phyloP scores from a whole-genome alignment of 2,113 vertebrate genomes.

The Crotalus helleri region DNA sequence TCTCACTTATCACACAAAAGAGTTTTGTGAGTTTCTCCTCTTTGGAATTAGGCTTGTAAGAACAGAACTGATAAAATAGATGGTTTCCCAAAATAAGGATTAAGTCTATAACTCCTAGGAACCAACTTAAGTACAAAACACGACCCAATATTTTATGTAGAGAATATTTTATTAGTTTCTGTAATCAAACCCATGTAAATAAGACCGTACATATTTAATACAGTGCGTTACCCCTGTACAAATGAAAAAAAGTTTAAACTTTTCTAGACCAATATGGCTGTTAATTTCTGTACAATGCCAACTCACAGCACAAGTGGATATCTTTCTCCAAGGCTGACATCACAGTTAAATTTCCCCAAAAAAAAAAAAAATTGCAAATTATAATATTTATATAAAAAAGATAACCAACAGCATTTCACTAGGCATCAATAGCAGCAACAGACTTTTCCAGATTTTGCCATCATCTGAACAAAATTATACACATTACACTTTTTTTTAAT shows the following conservation, averaged over 20 bases:
- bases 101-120: not conserved
- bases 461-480: conserved; percentile 76
- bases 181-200: conserved; percentile 99
- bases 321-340: conserved; percentile 75
- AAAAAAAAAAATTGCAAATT: conserved; percentile 67
- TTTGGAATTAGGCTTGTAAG: not conserved
- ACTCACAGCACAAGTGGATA: conserved; percentile 77
- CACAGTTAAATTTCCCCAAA: conserved; percentile 78
- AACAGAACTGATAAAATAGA: not conserved
- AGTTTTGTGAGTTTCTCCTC: not conserved
- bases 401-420: conserved; percentile 74
- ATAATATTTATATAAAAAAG: conserved; percentile 83
- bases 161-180: conserved; percentile 99
- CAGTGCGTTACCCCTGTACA: conserved; percentile 98
- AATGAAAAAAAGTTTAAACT: conserved; percentile 84
- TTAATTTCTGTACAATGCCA: conserved; percentile 85
- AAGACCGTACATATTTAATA: conserved; percentile 99
- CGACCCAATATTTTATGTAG: conserved; percentile 70
- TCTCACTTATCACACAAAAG: not conserved
- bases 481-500: conserved; percentile 65
- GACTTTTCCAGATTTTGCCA: conserved; percentile 73
- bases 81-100: not conserved
- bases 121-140: not conserved
- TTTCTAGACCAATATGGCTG: conserved; percentile 84
- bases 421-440: conserved; percentile 76